These are phyloP conservation scores for Tolmerus cingulatus DNA, from an alignment of 2,888 invertebrate species.

Conservation along the genomic window DNA sequence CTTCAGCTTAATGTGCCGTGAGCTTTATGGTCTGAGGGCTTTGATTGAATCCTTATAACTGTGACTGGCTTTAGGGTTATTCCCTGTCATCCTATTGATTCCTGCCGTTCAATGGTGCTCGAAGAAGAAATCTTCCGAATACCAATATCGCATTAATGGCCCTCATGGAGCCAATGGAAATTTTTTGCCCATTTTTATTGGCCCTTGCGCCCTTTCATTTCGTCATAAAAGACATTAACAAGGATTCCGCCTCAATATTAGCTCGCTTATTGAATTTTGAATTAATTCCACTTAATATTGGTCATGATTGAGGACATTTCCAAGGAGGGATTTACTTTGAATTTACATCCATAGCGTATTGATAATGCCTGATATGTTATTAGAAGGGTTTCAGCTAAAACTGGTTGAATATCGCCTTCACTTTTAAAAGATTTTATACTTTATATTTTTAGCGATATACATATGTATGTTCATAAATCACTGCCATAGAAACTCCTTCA, in stretches of 20 bases:
- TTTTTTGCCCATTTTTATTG: not conserved
- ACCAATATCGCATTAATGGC: conserved; percentile 6
- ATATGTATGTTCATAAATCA: too few relatives aligned
- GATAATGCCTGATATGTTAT: too few relatives aligned
- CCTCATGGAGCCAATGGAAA: conserved; percentile 12
- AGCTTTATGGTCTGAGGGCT: not conserved
- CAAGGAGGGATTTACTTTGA: not conserved
- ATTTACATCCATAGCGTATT: too few relatives aligned
- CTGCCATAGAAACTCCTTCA: too few relatives aligned
- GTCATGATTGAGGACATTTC: not conserved
- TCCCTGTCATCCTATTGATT: conserved; percentile 14
- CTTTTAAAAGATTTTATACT: too few relatives aligned
- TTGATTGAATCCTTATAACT: conserved; percentile 19
- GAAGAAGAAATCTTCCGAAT: not conserved
- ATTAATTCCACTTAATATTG: not conserved
- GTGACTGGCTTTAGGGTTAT: conserved; percentile 11
- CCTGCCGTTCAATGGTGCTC: not conserved
- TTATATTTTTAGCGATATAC: too few relatives aligned
- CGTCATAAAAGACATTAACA: not conserved
- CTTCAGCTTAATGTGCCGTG: conserved; percentile 4
- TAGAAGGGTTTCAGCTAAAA: too few relatives aligned
- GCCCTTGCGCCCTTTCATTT: not conserved
- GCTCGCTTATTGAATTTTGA: not conserved
- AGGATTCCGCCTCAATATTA: not conserved
- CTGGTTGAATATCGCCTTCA: too few relatives aligned